phyloP scores from a whole-genome alignment of 2,113 vertebrate genomes.

The Phoxinus phoxinus region DNA sequence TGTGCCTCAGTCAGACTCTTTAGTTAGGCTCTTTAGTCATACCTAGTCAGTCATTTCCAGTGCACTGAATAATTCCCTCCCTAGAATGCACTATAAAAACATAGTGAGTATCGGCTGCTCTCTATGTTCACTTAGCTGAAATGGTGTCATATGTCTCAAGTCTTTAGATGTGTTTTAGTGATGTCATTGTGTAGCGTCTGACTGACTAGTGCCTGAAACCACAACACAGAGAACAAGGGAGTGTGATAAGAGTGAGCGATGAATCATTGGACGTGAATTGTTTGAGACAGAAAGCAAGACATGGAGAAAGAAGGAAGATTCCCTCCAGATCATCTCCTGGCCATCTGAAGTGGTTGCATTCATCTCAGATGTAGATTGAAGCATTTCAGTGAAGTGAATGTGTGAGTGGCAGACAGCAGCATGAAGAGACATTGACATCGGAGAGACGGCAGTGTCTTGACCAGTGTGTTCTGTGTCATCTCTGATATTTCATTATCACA shows the following conservation, averaged over 20 bases:
- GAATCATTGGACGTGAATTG: background rate
- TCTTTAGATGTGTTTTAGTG: background rate
- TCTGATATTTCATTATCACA: conserved; percentile 62
- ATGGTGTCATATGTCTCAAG: background rate
- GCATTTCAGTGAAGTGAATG: background rate
- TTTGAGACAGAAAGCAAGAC: background rate
- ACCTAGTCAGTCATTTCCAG: too few species aligned
- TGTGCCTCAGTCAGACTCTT: too few species aligned
- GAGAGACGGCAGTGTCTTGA: conserved; percentile 58
- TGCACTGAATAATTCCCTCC: too few species aligned
- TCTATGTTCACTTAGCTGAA: background rate
- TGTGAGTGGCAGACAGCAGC: conserved; percentile 50
- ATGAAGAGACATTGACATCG: conserved; percentile 72
- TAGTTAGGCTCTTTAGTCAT: too few species aligned
- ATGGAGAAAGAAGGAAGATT: background rate
- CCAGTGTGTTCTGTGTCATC: conserved; percentile 61
- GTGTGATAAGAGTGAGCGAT: background rate
- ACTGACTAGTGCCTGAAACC: background rate
- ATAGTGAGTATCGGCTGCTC: background rate
- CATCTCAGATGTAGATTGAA: background rate
- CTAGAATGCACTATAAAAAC: background rate
- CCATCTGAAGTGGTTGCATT: background rate
- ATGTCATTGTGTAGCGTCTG: background rate
- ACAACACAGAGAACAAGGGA: background rate
- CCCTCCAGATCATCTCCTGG: background rate